These are phyloP conservation scores for Rhizomys pruinosus DNA, from an alignment of 2,113 vertebrate genomes.

Conservation along the genomic window DNA sequence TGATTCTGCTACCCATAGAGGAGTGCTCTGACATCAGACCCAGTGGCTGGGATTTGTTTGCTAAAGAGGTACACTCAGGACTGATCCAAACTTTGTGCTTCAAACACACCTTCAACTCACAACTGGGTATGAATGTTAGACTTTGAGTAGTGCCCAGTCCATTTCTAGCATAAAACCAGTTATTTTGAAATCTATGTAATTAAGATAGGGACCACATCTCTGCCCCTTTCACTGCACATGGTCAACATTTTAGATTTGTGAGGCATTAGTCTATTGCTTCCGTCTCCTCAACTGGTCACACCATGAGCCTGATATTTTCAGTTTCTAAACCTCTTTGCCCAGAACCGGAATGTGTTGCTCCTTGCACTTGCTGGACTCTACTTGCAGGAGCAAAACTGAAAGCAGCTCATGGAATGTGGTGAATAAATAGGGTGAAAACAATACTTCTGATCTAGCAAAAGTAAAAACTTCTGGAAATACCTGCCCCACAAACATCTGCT, in stretches of 20 bases:
- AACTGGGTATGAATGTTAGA: fast-evolving
- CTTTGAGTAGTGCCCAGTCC: not conserved
- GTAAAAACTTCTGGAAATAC: not conserved
- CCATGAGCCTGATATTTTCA: not conserved
- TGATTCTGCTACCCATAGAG: not conserved
- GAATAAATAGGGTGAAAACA: too few relatives aligned
- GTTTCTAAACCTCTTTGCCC: not conserved
- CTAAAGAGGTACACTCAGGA: not conserved
- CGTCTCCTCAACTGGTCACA: not conserved
- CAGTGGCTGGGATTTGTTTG: too few relatives aligned
- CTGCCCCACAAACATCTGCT: not conserved
- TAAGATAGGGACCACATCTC: not conserved
- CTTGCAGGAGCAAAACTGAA: not conserved
- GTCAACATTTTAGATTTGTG: not conserved
- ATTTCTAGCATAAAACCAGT: fast-evolving
- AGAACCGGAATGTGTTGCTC: not conserved
- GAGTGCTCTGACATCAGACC: not conserved
- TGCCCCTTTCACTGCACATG: not conserved
- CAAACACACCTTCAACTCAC: not conserved
- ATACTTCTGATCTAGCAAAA: not conserved
- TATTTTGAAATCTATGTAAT: fast-evolving
- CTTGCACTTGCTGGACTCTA: fast-evolving
- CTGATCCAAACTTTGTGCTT: fast-evolving
- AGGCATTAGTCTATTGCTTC: not conserved
- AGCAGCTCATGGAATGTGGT: fast-evolving